Base-by-base conservation (phyloP, 2,888 invertebrate genomes). In the Ophion slaviceki region DNA sequence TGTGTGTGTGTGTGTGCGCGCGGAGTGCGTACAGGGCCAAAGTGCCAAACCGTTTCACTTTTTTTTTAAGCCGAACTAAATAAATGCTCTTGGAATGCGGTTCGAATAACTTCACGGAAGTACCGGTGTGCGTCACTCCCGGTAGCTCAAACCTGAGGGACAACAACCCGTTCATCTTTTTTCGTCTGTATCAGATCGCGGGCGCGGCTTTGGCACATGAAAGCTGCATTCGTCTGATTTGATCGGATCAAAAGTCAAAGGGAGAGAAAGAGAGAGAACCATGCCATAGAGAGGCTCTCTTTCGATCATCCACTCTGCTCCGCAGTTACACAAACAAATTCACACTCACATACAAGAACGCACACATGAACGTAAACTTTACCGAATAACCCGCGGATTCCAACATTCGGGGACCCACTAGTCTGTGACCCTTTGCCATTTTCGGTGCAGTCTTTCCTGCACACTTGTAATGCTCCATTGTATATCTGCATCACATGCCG, bases 21-120 rank as follows among this genome's bases (percentile, higher is more conserved):
- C 24, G 24, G 24, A 24, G 24, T 11, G 32, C 36, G 14, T 32
- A 45, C 11, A 20, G 8, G 20, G 68, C 8, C 20, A 72, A 72
- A 28, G 40, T 67, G 45, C 59, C 45, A 24, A 68, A 78, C 17
- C 8, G n/a, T 45, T 61, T 24, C 3, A 28, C 57, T 24, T 78
- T 59, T 78, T 78, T n/a, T 32, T 57, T 17, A 10, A 57, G 57
- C 8, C 59, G n/a, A 66, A 64, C 14, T 28, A 59, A 82, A 79
- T 71, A 80, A 79, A 59, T n/a, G n/a, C 32, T n/a, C 10, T 11
- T 11, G 82, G 84, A 84, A 82, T 80, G 81, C 81, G 75, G 79
- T 71, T 76, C 67, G 79, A 82, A 86, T 86, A 76, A 79, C 77
- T 80, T 72, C 75, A 84, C 78, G 70, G 68, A 71, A 79, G 75